Evolutionary conservation across 2,888 invertebrate species (phyloP).

Genomic region (Ophion slaviceki): DNA sequence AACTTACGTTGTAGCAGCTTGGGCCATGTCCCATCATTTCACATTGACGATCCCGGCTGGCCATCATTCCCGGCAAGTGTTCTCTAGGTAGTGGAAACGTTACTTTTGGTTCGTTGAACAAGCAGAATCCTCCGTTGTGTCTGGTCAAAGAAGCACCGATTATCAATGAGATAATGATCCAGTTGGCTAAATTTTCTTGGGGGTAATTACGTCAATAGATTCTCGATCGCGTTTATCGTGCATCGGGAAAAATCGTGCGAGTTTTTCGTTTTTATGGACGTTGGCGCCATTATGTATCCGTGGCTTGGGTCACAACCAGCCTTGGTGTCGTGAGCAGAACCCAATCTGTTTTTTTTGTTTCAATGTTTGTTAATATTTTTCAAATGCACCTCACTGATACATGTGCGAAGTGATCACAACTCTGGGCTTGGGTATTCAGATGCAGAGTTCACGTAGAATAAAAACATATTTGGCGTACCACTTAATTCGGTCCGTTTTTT

Average conservation of each 20-base stretch:
- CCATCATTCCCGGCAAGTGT: neutral
- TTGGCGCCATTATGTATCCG: no score
- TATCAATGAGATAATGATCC: neutral
- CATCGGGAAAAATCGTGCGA: constrained; percentile 35
- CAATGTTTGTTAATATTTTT: no score
- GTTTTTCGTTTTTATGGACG: constrained; percentile 5
- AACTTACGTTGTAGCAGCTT: constrained; percentile 21
- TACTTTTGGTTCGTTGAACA: constrained; percentile 9
- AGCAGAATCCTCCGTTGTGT: neutral
- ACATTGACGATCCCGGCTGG: constrained; percentile 3
- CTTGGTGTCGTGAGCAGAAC: no score
- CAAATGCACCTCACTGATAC: no score
- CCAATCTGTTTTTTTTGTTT: no score
- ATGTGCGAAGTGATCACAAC: no score
- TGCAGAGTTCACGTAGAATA: no score
- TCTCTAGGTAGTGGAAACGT: neutral
- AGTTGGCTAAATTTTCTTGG: neutral
- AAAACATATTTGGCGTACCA: no score
- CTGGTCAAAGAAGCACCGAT: neutral
- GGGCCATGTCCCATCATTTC: neutral
- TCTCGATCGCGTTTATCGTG: constrained; percentile 6
- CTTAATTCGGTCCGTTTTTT: no score
- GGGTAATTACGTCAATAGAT: no score
- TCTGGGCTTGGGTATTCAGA: no score
- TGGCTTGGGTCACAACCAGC: no score